A percentile compares a stretch with the other conserved stretches of the same genome.
Evolutionary conservation across 2,113 vertebrate species (phyloP).

Genomic region (Coptodon bakossiorum): DNA sequence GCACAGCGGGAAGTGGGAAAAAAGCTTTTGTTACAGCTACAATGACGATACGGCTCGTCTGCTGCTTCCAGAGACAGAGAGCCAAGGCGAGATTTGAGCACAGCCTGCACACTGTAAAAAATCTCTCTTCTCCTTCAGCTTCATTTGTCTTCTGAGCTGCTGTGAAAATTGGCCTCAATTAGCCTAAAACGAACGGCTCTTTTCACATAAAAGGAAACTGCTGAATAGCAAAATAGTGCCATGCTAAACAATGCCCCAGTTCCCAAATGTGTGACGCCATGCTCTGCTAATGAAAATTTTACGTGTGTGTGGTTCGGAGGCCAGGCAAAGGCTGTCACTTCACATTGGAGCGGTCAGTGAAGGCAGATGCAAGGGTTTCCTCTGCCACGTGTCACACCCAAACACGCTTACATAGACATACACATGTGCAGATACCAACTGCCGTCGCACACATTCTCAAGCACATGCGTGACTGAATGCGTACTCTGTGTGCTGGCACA

Average conservation of each 20-base stretch:
- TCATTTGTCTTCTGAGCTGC: background rate
- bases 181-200: background rate
- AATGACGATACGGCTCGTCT: background rate
- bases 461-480: background rate
- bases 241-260: slow-evolving; percentile 23
- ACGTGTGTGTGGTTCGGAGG: background rate
- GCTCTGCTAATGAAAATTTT: slow-evolving; percentile 36
- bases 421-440: background rate
- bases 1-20: background rate
- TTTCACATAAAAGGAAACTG: slow-evolving; percentile 1
- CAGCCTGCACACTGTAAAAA: background rate
- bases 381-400: slow-evolving; percentile 46
- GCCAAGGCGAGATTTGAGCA: background rate
- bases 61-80: background rate
- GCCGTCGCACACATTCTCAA: background rate
- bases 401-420: background rate
- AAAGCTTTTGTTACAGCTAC: background rate
- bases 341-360: slow-evolving; percentile 6
- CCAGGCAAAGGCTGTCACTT: slow-evolving; percentile 23
- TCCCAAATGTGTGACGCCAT: slow-evolving; percentile 23
- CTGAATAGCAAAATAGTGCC: slow-evolving; percentile 4
- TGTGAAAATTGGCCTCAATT: background rate
- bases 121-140: background rate
- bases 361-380: slow-evolving; percentile 37
- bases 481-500: background rate